These are phyloP conservation scores for Drosophila repletoides DNA, from an alignment of 1,140 invertebrate genomes.

Conservation along the genomic window DNA sequence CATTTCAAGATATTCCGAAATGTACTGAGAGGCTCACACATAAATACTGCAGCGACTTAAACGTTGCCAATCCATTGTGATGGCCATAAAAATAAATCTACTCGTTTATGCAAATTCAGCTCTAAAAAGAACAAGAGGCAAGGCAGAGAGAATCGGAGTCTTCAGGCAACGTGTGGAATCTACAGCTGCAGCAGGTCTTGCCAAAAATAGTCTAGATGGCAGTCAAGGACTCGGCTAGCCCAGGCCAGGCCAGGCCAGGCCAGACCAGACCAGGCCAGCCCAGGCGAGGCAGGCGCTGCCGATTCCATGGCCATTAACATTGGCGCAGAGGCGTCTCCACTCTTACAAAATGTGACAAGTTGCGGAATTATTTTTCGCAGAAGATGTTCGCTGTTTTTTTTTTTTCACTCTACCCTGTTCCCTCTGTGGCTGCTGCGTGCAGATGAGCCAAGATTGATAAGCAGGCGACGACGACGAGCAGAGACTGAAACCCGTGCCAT, in stretches of 20 bases:
- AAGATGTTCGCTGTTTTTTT: slow-evolving; percentile 54
- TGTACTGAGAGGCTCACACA: slow-evolving; percentile 3
- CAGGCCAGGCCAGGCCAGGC: neutral
- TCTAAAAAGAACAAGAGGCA: slow-evolving; percentile 41
- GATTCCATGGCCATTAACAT: slow-evolving; percentile 28
- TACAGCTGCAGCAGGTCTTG: slow-evolving; percentile 10
- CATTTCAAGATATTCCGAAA: neutral
- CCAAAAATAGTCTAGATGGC: slow-evolving; percentile 57
- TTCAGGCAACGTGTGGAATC: neutral
- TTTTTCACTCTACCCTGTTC: neutral
- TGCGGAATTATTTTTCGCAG: slow-evolving; percentile 78
- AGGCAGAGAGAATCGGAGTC: slow-evolving; percentile 14
- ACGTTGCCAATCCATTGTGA: slow-evolving; percentile 28
- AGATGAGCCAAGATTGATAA: slow-evolving; percentile 77
- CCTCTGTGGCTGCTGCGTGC: slow-evolving; percentile 61
- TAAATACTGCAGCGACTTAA: slow-evolving; percentile 13
- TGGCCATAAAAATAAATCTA: slow-evolving; percentile 75
- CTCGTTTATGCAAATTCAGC: slow-evolving; percentile 73
- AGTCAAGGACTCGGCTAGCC: slow-evolving; percentile 62
- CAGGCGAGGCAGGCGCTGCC: slow-evolving; percentile 15
- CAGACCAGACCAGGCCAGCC: no score
- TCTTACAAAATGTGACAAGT: slow-evolving; percentile 77
- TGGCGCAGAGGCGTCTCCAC: slow-evolving; percentile 69
- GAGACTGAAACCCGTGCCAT: slow-evolving; percentile 38
- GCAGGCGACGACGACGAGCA: slow-evolving; percentile 38